Conservation (phyloP, 2,113 vertebrate species). For the Addax nasomaculatus region DNA sequence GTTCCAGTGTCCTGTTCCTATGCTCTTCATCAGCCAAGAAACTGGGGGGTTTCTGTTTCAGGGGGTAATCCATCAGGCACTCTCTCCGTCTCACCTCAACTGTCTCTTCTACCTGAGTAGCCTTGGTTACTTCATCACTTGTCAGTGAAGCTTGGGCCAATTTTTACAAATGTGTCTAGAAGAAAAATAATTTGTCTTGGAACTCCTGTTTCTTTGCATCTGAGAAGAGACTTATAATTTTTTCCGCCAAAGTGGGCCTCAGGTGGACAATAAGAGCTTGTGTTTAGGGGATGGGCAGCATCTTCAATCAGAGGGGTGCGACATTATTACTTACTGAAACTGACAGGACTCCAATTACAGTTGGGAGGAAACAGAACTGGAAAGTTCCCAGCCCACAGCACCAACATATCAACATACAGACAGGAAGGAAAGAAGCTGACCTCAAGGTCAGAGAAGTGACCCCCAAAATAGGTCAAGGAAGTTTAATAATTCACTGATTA, state of each 20-base stretch:
- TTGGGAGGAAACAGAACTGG: neutral
- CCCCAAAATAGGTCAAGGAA: neutral
- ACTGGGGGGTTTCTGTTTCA: neutral
- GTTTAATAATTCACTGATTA: neutral
- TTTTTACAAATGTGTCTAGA: conserved; percentile 63
- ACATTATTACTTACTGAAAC: neutral
- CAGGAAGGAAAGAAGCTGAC: neutral
- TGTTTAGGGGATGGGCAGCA: neutral
- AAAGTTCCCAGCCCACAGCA: neutral
- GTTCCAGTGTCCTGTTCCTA: neutral
- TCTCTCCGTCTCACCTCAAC: neutral
- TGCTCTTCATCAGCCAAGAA: neutral
- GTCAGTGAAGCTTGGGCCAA: neutral
- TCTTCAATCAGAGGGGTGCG: neutral
- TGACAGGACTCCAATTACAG: conserved; percentile 12
- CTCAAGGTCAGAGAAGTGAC: neutral
- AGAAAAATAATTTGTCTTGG: conserved; percentile 56
- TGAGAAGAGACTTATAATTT: conserved; percentile 26
- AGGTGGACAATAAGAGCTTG: neutral
- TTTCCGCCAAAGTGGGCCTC: neutral
- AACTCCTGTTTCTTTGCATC: neutral
- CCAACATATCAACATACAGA: neutral
- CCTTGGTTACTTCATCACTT: neutral
- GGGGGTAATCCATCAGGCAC: neutral
- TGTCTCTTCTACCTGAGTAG: neutral